Conservation (phyloP, 2,888 invertebrate species). For the Pachliopta kotzebuea region DNA sequence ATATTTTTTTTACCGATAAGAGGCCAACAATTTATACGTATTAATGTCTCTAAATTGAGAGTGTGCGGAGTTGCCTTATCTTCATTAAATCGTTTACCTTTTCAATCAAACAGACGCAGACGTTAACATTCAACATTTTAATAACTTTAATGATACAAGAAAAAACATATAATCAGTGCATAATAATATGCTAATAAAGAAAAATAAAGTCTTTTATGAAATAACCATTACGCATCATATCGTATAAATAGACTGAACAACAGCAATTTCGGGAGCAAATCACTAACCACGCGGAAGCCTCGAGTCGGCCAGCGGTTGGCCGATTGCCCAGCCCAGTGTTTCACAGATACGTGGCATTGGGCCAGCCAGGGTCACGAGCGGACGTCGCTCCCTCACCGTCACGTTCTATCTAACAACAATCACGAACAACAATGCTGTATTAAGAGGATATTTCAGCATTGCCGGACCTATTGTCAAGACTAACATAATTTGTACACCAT, state of each 20-base stretch:
- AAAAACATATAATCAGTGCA: background rate
- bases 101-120: background rate
- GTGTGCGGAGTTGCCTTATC: too few relatives aligned
- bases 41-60: too few relatives aligned
- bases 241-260: conserved; percentile 39
- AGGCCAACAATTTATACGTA: too few relatives aligned
- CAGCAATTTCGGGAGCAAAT: conserved; percentile 55
- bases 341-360: conserved; percentile 71
- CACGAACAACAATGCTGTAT: conserved; percentile 7
- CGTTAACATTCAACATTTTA: too few relatives aligned
- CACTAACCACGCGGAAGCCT: conserved; percentile 73
- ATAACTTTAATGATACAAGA: too few relatives aligned
- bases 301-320: conserved; percentile 48
- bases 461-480: background rate
- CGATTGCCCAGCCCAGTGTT: conserved; percentile 52
- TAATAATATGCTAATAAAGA: background rate
- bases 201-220: background rate
- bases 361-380: conserved; percentile 80
- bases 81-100: background rate
- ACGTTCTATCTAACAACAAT: conserved; percentile 38
- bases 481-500: too few relatives aligned
- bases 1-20: too few relatives aligned
- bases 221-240: conserved; percentile 4
- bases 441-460: conserved; percentile 4
- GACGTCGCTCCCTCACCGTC: conserved; percentile 66